Conservation (phyloP, 2,888 invertebrate genomes). For the Lumbricus terrestris region DNA sequence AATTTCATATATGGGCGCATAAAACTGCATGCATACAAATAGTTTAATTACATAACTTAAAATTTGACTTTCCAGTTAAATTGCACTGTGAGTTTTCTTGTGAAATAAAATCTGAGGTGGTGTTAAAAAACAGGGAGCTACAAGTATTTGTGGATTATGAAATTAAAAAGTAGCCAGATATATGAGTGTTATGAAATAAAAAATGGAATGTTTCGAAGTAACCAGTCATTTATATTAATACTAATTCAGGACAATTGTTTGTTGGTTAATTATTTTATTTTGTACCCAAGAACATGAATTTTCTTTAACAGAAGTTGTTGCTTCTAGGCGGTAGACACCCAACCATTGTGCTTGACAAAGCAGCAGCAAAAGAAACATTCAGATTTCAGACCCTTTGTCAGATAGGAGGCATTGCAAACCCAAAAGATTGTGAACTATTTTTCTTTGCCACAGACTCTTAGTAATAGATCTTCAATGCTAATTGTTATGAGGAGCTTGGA, state of each 20-base stretch:
- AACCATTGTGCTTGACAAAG: neutral
- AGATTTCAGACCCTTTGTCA: neutral
- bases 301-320: neutral
- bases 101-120: neutral
- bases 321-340: neutral
- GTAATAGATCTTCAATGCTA: neutral
- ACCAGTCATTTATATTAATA: neutral
- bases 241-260: neutral
- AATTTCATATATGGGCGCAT: neutral
- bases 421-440: neutral
- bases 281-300: neutral
- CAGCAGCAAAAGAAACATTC: neutral
- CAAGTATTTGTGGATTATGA: neutral
- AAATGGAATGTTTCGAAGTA: too few relatives aligned
- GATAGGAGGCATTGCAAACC: neutral
- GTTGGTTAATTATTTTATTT: neutral
- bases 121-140: neutral
- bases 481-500: neutral
- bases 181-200: too few relatives aligned
- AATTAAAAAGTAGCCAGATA: neutral
- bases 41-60: neutral
- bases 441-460: neutral
- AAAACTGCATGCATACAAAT: neutral
- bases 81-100: slow-evolving; percentile 3
- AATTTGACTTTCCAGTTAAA: neutral